Evolutionary conservation across 2,797 vertebrate genomes (phyloP).

Genomic region (Oophaga sylvatica): DNA sequence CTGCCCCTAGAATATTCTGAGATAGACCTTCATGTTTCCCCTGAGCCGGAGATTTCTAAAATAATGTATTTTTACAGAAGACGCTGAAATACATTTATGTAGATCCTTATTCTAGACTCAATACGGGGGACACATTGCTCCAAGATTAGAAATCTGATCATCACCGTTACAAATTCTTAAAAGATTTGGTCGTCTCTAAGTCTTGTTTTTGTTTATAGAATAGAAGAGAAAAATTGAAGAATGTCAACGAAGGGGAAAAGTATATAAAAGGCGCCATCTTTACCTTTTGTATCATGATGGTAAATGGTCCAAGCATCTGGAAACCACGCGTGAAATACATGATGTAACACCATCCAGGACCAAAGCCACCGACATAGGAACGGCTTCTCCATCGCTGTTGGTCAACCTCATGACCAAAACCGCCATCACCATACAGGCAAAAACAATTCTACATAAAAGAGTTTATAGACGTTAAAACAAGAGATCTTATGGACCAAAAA

Average conservation of each 20-base stretch:
- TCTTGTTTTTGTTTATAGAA: neutral
- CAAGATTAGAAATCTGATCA: neutral
- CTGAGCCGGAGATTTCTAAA: too few species aligned
- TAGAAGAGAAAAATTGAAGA: neutral
- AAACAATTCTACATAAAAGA: conserved; percentile 79
- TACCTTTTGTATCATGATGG: conserved; percentile 99
- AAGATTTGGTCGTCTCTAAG: neutral
- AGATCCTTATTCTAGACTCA: neutral
- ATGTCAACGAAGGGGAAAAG: neutral
- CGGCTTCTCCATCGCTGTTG: conserved; percentile 79
- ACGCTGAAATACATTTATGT: neutral
- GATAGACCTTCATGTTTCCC: too few species aligned
- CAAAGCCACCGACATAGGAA: conserved; percentile 86
- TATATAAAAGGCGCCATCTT: neutral
- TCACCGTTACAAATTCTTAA: neutral
- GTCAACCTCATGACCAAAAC: conserved; percentile 86
- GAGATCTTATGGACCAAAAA: neutral
- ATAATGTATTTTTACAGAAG: too few species aligned
- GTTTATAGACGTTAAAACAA: neutral
- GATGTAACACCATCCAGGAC: conserved; percentile 92
- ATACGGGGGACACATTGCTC: too few species aligned
- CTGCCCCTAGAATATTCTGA: too few species aligned
- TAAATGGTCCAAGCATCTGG: conserved; percentile 94
- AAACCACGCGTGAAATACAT: conserved; percentile 95
- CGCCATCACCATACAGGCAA: conserved; percentile 87